Evolutionary conservation across 2,888 invertebrate genomes (phyloP).

Genomic region (Rugalucina vietnamica): DNA sequence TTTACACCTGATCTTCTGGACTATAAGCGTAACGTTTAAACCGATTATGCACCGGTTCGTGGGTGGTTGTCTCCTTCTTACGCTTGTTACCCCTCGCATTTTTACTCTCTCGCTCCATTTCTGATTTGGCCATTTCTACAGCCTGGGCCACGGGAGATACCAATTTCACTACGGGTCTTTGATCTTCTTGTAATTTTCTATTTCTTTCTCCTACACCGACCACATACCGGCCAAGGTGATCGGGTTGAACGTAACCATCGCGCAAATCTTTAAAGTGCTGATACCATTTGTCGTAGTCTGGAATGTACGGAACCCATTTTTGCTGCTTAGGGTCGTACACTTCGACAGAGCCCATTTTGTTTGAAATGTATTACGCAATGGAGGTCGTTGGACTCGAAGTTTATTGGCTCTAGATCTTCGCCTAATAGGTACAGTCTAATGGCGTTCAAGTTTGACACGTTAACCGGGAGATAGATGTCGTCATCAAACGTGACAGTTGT

Average conservation of each 20-base stretch:
- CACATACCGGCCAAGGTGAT: not conserved
- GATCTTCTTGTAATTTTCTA: not conserved
- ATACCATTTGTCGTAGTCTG: not conserved
- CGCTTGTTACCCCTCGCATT: not conserved
- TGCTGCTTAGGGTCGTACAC: constrained; percentile 29
- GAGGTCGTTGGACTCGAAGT: constrained; percentile 22
- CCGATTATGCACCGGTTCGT: not conserved
- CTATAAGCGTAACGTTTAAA: not conserved
- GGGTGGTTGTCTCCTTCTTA: not conserved
- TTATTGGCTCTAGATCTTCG: constrained; percentile 19
- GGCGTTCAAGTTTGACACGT: not conserved
- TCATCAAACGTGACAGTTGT: not conserved
- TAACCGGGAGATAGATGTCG: constrained; percentile 20
- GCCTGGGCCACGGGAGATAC: constrained; percentile 41
- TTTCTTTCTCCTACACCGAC: not conserved
- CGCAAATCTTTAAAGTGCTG: not conserved
- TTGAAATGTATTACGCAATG: constrained; percentile 18
- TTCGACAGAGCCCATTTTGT: constrained; percentile 42
- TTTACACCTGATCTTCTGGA: not conserved
- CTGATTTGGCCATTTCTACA: constrained; percentile 30
- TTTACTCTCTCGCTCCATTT: constrained; percentile 23
- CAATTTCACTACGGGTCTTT: not conserved
- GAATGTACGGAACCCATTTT: not conserved
- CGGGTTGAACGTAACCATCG: not conserved
- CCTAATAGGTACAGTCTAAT: constrained; percentile 18